Evolutionary conservation across 2,888 invertebrate species (phyloP).

Genomic region (Cremastinae sp.): DNA sequence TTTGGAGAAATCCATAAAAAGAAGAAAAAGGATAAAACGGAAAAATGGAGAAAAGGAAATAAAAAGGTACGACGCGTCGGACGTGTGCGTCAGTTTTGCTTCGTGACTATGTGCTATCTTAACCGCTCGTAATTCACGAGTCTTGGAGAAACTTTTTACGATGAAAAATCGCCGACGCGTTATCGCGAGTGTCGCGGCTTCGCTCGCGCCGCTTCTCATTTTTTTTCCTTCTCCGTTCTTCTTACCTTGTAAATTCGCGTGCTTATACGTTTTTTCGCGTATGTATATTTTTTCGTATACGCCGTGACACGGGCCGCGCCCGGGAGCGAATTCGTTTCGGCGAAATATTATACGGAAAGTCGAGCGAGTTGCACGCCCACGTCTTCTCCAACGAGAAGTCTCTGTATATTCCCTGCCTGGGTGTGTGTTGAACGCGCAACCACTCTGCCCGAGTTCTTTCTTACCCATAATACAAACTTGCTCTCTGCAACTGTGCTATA

Average conservation of each 20-base stretch:
- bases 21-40: background rate
- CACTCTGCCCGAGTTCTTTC: too few relatives aligned
- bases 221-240: background rate
- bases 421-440: too few relatives aligned
- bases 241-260: background rate
- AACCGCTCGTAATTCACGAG: constrained; percentile 61
- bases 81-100: constrained; percentile 54
- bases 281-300: background rate
- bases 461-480: constrained; percentile 10
- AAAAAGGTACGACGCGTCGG: constrained; percentile 24
- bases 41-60: constrained; percentile 26
- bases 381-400: background rate
- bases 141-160: constrained; percentile 59
- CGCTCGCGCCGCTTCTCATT: background rate
- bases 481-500: constrained; percentile 36
- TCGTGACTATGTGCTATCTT: constrained; percentile 57
- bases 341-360: constrained; percentile 26
- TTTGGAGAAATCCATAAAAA: too few relatives aligned
- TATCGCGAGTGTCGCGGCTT: constrained; percentile 53
- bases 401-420: background rate
- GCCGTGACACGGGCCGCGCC: background rate
- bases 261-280: too few relatives aligned
- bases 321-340: constrained; percentile 46
- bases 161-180: constrained; percentile 61
- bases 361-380: constrained; percentile 10